Conservation (phyloP, 2,888 invertebrate species). For the Mesoligia furuncula region DNA sequence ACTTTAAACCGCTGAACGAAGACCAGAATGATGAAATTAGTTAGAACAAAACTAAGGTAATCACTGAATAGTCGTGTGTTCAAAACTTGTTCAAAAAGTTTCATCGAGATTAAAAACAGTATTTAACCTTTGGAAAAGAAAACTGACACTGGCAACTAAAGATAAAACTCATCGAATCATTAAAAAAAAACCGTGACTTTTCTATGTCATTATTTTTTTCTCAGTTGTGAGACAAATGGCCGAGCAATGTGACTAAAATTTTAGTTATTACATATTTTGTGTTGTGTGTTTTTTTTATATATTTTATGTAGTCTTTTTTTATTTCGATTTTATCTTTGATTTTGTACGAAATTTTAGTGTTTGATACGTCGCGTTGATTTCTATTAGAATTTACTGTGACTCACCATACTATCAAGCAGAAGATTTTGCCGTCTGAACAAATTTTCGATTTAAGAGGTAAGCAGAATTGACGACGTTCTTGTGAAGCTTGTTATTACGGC, state of each 20-base stretch:
- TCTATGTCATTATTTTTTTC: conserved; percentile 73
- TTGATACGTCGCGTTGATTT: conserved; percentile 67
- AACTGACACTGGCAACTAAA: conserved; percentile 34
- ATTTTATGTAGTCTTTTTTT: conserved; percentile 87
- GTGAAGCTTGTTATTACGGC: too few relatives aligned
- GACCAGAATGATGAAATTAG: not conserved
- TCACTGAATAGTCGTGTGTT: not conserved
- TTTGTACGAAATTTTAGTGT: conserved; percentile 88
- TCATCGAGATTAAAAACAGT: not conserved
- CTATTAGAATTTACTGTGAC: conserved; percentile 75
- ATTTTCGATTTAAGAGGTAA: conserved; percentile 69
- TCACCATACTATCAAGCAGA: conserved; percentile 61
- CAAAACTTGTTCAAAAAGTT: not conserved
- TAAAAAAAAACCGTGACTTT: conserved; percentile 66
- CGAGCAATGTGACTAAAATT: conserved; percentile 89
- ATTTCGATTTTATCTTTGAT: conserved; percentile 79
- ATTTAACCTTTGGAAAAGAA: conserved; percentile 18
- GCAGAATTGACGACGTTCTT: conserved; percentile 1
- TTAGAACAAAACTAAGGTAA: not conserved
- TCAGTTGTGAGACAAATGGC: conserved; percentile 80
- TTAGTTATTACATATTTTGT: conserved; percentile 85
- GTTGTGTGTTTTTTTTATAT: conserved; percentile 88
- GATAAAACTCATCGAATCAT: conserved; percentile 14
- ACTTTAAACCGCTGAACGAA: too few relatives aligned
- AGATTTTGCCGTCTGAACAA: conserved; percentile 38